Evolutionary conservation across 2,888 invertebrate genomes (phyloP).

Genomic region (Tholera decimalis): DNA sequence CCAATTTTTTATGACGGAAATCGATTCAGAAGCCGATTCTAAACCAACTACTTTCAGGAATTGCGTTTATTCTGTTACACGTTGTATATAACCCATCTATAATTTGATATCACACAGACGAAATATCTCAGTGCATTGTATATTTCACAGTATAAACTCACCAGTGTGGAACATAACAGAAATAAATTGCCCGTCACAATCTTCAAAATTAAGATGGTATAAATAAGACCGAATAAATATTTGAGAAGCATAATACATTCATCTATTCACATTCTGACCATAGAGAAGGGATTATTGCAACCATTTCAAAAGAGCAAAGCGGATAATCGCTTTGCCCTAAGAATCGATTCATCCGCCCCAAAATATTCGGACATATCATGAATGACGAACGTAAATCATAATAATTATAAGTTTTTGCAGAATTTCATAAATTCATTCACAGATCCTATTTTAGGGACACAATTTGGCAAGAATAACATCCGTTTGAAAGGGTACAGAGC

Average conservation of each 20-base stretch:
- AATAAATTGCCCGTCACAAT: constrained; percentile 35
- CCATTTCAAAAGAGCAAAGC: constrained; percentile 60
- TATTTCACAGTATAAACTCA: constrained; percentile 13
- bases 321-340: constrained; percentile 51
- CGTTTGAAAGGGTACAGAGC: constrained; percentile 78
- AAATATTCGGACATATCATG: constrained; percentile 56
- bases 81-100: neutral
- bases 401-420: constrained; percentile 70
- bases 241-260: constrained; percentile 46
- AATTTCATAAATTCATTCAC: constrained; percentile 69
- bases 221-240: constrained; percentile 58
- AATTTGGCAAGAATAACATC: constrained; percentile 85
- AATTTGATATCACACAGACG: neutral
- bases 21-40: too few species aligned
- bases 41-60: too few species aligned
- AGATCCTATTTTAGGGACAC: constrained; percentile 75
- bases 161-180: constrained; percentile 11
- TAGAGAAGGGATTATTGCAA: constrained; percentile 52
- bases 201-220: constrained; percentile 44
- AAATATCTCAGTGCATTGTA: constrained; percentile 14
- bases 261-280: constrained; percentile 48
- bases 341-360: constrained; percentile 55
- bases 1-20: too few species aligned
- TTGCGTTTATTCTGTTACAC: too few species aligned
- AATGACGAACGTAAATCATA: constrained; percentile 60